Conservation (phyloP, 2,888 invertebrate genomes). For the Cantharis nigra region DNA sequence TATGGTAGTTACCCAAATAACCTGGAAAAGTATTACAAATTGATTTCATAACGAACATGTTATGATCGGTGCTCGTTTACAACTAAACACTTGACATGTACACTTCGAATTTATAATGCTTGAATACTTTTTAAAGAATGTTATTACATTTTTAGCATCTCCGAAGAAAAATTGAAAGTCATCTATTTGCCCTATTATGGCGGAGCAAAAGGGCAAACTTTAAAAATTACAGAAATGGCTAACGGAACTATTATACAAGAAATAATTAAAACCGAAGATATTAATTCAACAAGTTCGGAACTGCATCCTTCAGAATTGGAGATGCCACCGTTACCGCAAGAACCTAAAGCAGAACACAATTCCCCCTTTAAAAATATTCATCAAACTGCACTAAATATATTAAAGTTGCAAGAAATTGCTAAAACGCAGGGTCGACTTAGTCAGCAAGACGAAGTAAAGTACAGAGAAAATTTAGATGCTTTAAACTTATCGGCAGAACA, state of each 20-base stretch:
- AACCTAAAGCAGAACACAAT: constrained; percentile 52
- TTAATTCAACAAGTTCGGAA: constrained; percentile 21
- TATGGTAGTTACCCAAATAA: constrained; percentile 19
- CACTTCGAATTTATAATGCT: neutral
- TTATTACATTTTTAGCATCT: neutral
- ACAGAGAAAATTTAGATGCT: constrained; percentile 61
- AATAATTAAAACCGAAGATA: constrained; percentile 51
- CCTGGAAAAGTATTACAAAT: constrained; percentile 10
- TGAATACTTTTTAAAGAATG: neutral
- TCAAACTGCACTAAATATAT: constrained; percentile 61
- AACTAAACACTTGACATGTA: neutral
- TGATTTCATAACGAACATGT: neutral
- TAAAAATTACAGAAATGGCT: constrained; percentile 63
- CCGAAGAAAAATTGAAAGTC: constrained; percentile 39
- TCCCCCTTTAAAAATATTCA: constrained; percentile 64
- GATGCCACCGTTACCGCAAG: constrained; percentile 48
- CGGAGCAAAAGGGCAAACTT: constrained; percentile 70
- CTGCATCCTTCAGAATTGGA: constrained; percentile 44
- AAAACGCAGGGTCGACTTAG: constrained; percentile 63
- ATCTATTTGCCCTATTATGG: constrained; percentile 69
- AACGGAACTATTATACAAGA: constrained; percentile 55
- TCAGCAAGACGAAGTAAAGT: constrained; percentile 60
- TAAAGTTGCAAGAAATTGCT: constrained; percentile 66
- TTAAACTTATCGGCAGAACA: constrained; percentile 48
- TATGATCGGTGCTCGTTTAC: neutral